Conservation (phyloP, 2,888 invertebrate genomes). For the Acleris literana region DNA sequence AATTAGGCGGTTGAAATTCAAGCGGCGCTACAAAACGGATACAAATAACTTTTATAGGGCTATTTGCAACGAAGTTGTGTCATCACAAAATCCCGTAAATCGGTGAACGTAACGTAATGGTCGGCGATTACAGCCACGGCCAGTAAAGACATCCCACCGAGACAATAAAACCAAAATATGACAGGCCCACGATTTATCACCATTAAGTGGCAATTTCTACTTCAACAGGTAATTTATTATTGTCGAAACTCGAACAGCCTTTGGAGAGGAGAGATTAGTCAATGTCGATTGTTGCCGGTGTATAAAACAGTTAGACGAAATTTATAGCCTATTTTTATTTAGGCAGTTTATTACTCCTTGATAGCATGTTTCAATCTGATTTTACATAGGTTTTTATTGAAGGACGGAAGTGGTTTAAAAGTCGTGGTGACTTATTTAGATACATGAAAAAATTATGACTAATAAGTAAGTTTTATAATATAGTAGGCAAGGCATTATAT, state of each 20-base stretch:
- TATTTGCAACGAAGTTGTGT: constrained; percentile 73
- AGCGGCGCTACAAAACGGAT: constrained; percentile 53
- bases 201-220: constrained; percentile 60
- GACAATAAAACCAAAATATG: constrained; percentile 71
- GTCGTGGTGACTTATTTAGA: too few relatives aligned
- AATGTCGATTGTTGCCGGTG: constrained; percentile 51
- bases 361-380: constrained; percentile 15
- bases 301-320: constrained; percentile 32
- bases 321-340: constrained; percentile 33
- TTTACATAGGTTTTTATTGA: not conserved
- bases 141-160: constrained; percentile 56
- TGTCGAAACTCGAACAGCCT: constrained; percentile 57
- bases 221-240: constrained; percentile 61
- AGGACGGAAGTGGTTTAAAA: not conserved
- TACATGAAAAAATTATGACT: too few relatives aligned
- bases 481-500: too few relatives aligned
- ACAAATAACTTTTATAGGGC: constrained; percentile 78
- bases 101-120: constrained; percentile 65
- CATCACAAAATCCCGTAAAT: constrained; percentile 73
- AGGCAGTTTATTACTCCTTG: constrained; percentile 22
- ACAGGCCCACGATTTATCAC: constrained; percentile 61
- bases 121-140: constrained; percentile 57
- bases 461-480: too few relatives aligned
- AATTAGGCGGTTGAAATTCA: constrained; percentile 33
- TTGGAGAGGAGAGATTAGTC: constrained; percentile 61